Evolutionary conservation across 2,797 vertebrate species (phyloP).

Genomic region (Neopelma chrysocephalum): DNA sequence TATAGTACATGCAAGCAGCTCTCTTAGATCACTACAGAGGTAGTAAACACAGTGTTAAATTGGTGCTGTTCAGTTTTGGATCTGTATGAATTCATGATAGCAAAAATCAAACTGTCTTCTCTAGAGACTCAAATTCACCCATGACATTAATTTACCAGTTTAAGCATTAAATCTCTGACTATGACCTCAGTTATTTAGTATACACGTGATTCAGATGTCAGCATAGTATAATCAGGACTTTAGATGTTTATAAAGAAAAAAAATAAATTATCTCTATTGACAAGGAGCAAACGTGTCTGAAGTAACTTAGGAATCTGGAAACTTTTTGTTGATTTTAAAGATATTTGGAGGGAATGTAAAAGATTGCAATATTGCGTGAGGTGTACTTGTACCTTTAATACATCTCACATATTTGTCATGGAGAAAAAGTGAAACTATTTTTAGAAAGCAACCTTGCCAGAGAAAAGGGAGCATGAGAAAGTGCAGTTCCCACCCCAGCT

Average conservation of each 20-base stretch:
- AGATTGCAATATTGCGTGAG: background rate
- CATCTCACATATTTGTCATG: background rate
- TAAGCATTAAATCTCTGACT: background rate
- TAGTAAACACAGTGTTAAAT: background rate
- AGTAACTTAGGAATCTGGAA: background rate
- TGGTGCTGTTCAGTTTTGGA: background rate
- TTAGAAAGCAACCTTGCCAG: background rate
- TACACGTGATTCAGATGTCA: background rate
- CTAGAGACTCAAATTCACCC: background rate
- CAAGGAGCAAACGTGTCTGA: background rate
- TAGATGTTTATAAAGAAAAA: background rate
- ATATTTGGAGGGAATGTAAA: background rate
- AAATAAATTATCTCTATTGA: background rate
- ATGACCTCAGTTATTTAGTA: background rate
- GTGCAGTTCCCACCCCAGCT: constrained; percentile 8
- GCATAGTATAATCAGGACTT: background rate
- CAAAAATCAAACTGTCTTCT: background rate
- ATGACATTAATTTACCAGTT: background rate
- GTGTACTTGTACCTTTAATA: background rate
- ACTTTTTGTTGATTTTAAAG: background rate
- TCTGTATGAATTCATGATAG: background rate
- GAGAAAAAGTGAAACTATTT: background rate
- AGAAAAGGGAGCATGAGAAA: constrained; percentile 46
- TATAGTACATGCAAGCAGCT: background rate
- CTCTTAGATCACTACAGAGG: background rate